A percentile compares a stretch with the other conserved stretches of the same genome.
These are phyloP conservation scores for Eulemur rubriventer DNA, from an alignment of 2,797 vertebrate species.

Conservation along the genomic window DNA sequence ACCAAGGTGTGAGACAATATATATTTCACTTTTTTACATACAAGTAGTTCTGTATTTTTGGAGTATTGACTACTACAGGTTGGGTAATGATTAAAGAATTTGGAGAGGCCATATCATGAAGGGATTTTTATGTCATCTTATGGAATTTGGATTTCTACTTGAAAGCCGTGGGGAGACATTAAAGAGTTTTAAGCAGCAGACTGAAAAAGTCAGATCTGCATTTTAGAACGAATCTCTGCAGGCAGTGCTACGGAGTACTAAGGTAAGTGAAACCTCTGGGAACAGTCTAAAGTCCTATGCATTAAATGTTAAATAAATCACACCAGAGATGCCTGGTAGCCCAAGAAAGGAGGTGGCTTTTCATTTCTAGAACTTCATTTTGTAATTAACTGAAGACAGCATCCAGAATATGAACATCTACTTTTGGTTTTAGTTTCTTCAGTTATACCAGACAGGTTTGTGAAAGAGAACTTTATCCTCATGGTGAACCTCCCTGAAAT, in stretches of 20 bases:
- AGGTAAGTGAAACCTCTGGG: background rate
- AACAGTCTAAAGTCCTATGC: background rate
- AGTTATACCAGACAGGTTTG: background rate
- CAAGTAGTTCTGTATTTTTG: background rate
- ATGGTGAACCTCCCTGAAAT: background rate
- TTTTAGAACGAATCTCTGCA: conserved; percentile 22
- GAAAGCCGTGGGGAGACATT: background rate
- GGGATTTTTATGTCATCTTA: background rate
- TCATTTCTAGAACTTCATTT: background rate
- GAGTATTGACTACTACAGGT: background rate
- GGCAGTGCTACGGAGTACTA: background rate
- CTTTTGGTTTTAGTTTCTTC: background rate
- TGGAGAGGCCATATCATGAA: background rate
- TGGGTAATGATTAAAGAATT: background rate
- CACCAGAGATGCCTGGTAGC: background rate
- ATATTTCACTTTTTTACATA: background rate
- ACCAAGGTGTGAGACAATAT: background rate
- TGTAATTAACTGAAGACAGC: background rate
- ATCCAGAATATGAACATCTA: background rate
- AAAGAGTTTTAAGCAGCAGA: conserved; percentile 17
- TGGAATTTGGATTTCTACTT: background rate
- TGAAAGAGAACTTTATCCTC: background rate
- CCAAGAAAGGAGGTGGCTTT: background rate
- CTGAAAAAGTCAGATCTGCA: conserved; percentile 7
- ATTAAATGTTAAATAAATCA: background rate